Evolutionary conservation across 2,113 vertebrate genomes (phyloP), one percentile per base, ranked within the genome.

Genomic region (Noctilio leporinus): DNA sequence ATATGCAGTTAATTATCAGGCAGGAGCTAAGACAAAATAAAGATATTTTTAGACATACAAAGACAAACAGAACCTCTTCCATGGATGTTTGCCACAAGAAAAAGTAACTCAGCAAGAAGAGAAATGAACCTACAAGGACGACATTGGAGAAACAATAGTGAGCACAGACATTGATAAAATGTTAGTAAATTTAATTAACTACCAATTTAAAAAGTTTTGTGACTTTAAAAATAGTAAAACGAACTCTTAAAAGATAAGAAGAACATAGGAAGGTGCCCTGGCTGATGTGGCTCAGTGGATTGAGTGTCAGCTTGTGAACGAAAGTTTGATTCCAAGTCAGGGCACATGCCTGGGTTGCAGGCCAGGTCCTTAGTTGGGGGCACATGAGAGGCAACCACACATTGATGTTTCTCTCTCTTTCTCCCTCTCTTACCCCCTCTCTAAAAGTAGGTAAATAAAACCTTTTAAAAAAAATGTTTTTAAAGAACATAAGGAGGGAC

Each of bases 91-190:
- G 43, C 35, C 69, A 47, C 15, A 55, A 85, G 93, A 73, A 75
- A 95, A 72, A 88, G 35, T 72, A 76, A 96, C 73, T 96, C 77
- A 90, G 59, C 33, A 67, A 77, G 93, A 93, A 88, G 83, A 95
- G 73, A 95, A 84, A 88, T 5, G 57, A 86, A 10, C 73, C 55
- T 59, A 40, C 75, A 73, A 92, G 51, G 73, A 89, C 81, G 82
- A 70, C 0, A 22, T 62, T 47, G 65, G 57, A 30, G 55, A 51
- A 26, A 67, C 38, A 83, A 65, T 45, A 5, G 51, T 47, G 26
- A 92, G 64, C 38, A 19, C 51, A n/a, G n/a, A n/a, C n/a, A 87
- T 9, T 75, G 73, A 78, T 69, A 38, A 86, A 80, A 86, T 43
- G 22, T 86, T 55, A 55, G 59, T 17, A 73, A 75, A 78, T 57